Base-by-base conservation (phyloP, 2,888 invertebrate species). In the Litoditis marina region DNA sequence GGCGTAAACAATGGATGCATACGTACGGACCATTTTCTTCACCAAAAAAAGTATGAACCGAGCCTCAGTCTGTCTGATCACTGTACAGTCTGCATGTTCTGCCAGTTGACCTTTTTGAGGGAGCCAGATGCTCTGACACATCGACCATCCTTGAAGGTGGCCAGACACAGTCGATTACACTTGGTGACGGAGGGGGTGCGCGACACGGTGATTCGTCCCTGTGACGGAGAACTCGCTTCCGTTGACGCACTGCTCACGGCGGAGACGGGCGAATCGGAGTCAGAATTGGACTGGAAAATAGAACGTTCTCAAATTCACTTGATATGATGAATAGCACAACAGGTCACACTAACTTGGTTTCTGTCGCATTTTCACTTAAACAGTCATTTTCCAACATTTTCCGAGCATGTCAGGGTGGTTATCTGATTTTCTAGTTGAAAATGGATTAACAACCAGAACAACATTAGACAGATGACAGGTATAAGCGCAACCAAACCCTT, bases 171-270 rank as follows among this genome's bases (percentile, higher is more conserved):
- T 49, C 60, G 60, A 44, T 57, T 39, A 49, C 55, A 50, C 30
- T 63, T 36, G n/a, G 63, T 63, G 50, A 66, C 27, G 2, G 66
- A 66, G 22, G 66, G 63, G 13, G 59, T 61, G 7, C 65, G 46
- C 25, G 46, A 51, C 19, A 65, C 59, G 30, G 31, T 32, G 13
- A 28, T 3, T 8, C 22, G 16, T 52, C 30, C 39, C 31, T 28
- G 30, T 8, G 30, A 50, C 13, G 42, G 30, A 34, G 59, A 59
- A 39, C 39, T 50, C n/a, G n/a, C n/a, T n/a, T n/a, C n/a, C n/a
- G n/a, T n/a, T n/a, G n/a, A n/a, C 1, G 36, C 49, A 31, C 57
- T 57, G 19, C 30, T 47, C 19, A 19, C n/a, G 4, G 57, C 57
- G 22, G 57, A 57, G 22, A 47, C 44, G 11, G 57, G 47, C 34